These are phyloP conservation scores for Coluber constrictor DNA, from an alignment of 2,797 vertebrate genomes.

Conservation along the genomic window DNA sequence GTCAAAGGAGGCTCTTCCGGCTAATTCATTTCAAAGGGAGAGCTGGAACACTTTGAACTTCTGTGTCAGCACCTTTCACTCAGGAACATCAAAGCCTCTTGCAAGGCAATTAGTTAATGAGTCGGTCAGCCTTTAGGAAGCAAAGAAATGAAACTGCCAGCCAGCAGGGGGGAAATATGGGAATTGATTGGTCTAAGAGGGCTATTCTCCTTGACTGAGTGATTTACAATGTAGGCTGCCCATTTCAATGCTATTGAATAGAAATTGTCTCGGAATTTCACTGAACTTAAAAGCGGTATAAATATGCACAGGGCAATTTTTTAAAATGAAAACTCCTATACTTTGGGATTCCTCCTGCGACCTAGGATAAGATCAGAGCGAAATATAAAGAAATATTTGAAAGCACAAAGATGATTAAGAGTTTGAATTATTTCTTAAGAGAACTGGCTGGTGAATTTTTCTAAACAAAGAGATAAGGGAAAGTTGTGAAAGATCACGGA, in stretches of 20 bases:
- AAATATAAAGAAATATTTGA: not conserved
- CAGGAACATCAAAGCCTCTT: slow-evolving; percentile 24
- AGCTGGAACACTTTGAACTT: slow-evolving; percentile 1
- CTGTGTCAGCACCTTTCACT: not conserved
- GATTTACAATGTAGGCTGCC: not conserved
- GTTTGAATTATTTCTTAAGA: not conserved
- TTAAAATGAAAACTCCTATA: not conserved
- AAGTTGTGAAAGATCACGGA: not conserved
- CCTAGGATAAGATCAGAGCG: not conserved
- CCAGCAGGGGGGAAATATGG: not conserved
- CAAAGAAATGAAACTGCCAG: not conserved
- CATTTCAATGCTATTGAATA: not conserved
- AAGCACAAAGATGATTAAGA: not conserved
- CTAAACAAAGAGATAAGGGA: not conserved
- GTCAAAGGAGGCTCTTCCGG: not conserved
- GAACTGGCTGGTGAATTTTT: not conserved
- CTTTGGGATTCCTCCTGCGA: not conserved
- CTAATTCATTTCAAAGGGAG: slow-evolving; percentile 13
- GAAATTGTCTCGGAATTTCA: not conserved
- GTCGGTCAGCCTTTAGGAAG: not conserved
- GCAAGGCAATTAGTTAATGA: slow-evolving; percentile 17
- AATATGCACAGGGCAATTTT: not conserved
- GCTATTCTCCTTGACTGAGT: not conserved
- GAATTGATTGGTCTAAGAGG: not conserved
- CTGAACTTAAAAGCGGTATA: not conserved